Evolutionary conservation across 2,113 vertebrate genomes (phyloP).

Genomic region (Edolisoma coerulescens): DNA sequence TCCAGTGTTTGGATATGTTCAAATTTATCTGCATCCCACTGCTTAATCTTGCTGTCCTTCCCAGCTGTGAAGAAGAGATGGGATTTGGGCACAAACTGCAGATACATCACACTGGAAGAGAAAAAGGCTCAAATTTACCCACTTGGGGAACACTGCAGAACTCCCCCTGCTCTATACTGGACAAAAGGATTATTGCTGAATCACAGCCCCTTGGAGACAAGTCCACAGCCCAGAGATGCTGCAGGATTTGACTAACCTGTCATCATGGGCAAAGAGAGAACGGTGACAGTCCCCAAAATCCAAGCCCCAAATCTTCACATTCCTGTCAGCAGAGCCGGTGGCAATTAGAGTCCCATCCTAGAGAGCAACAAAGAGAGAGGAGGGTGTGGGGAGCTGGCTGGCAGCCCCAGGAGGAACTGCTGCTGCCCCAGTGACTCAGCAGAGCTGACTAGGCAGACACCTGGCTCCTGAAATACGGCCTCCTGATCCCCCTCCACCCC

Average conservation of each 20-base stretch:
- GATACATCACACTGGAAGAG: slow-evolving; percentile 88
- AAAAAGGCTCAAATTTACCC: neutral
- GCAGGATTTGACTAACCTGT: slow-evolving; percentile 79
- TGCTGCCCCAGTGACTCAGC: neutral
- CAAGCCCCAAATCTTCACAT: slow-evolving; percentile 97
- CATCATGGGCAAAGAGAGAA: slow-evolving; percentile 95
- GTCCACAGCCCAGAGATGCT: neutral
- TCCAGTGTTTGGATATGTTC: slow-evolving; percentile 92
- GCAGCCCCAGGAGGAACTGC: neutral
- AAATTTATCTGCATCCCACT: slow-evolving; percentile 98
- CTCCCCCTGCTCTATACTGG: neutral
- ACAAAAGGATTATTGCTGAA: neutral
- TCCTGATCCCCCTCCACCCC: neutral
- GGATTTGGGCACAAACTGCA: slow-evolving; percentile 93
- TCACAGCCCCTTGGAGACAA: neutral
- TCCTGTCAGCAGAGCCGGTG: slow-evolving; percentile 93
- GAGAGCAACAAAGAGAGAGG: neutral
- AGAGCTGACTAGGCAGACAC: neutral
- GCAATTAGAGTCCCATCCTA: slow-evolving; percentile 90
- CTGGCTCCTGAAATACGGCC: neutral
- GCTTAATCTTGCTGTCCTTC: slow-evolving; percentile 94
- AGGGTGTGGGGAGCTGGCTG: neutral
- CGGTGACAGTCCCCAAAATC: slow-evolving; percentile 98
- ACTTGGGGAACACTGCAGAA: neutral
- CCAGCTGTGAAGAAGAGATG: slow-evolving; percentile 98